Base-by-base conservation (phyloP, 2,888 invertebrate genomes). In the Ophonus ardosiacus region DNA sequence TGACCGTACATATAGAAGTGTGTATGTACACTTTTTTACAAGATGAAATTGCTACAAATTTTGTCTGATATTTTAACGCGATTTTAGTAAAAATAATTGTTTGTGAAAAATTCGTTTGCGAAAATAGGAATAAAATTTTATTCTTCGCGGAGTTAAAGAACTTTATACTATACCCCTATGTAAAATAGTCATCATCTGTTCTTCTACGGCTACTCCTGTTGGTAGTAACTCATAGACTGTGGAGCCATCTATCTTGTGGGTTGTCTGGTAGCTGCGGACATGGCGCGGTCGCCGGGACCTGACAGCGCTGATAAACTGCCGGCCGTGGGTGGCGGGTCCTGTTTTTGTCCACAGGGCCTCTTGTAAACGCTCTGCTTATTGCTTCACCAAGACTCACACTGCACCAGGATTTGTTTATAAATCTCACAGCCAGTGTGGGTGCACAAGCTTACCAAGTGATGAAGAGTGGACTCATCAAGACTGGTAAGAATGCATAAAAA, bases 231-330 rank as follows among this genome's bases (percentile, higher is more conserved):
- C 43, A 51, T 51, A 51, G 10, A 13, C 43, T 10, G 43, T 13
- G 43, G 43, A 51, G 43, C 43, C 43, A 51, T 51, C 43, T 51
- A 51, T 51, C 43, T 51, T 51, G 43, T 13, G 43, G 43, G 43
- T 51, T 51, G 43, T 51, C 43, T 59, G 17, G 43, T 51, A 21
- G 57, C 59, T 13, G 82, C 21, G 80, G 24, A 17, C 61, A 24
- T 24, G 40, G 71, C 38, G 51, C 31, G 85, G 80, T 61, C 86
- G 68, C 79, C 80, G 86, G 84, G 76, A 59, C 43, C 83, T 88
- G 88, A 86, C 89, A 88, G 89, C 88, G 84, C 88, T 90, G 91
- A 90, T 90, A 90, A 90, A 91, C 90, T 89, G 90, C 89, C 88
- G 87, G 86, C 90, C 89, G 91, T 91, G 91, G 91, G 91, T 91